Evolutionary conservation across 2,113 vertebrate genomes (phyloP).

Genomic region (Nematolebias whitei): DNA sequence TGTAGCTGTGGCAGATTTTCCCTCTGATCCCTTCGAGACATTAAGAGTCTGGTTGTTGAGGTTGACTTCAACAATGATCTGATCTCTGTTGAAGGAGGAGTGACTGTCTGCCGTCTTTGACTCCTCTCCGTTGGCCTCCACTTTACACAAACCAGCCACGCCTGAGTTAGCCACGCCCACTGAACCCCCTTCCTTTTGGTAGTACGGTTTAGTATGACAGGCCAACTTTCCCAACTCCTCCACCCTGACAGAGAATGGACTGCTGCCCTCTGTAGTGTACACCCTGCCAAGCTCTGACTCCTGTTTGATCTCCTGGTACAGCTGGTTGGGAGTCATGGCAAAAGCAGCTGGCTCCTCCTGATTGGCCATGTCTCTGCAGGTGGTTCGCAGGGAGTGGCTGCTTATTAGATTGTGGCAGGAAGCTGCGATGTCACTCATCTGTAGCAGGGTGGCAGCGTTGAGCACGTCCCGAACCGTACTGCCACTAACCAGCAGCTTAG

Average conservation of each 20-base stretch:
- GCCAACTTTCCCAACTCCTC: slow-evolving; percentile 76
- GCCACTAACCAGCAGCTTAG: slow-evolving; percentile 91
- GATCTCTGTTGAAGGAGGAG: slow-evolving; percentile 85
- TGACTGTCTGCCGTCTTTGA: slow-evolving; percentile 78
- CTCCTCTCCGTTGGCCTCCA: slow-evolving; percentile 78
- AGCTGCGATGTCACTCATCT: slow-evolving; percentile 91
- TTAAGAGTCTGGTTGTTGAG: slow-evolving; percentile 98
- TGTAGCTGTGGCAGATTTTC: slow-evolving; percentile 69
- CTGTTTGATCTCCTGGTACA: slow-evolving; percentile 92
- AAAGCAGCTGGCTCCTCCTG: slow-evolving; percentile 55
- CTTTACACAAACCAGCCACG: slow-evolving; percentile 79
- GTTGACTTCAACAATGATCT: slow-evolving; percentile 98
- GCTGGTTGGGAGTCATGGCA: slow-evolving; percentile 65
- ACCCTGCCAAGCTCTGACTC: slow-evolving; percentile 88
- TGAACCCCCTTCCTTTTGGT: slow-evolving; percentile 85
- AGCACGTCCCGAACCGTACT: slow-evolving; percentile 90
- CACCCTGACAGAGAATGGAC: slow-evolving; percentile 86
- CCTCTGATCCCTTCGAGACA: slow-evolving; percentile 90
- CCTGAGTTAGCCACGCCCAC: not conserved
- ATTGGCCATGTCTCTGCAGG: slow-evolving; percentile 79
- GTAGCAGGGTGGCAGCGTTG: slow-evolving; percentile 88
- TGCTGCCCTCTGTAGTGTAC: slow-evolving; percentile 86
- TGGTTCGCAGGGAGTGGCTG: slow-evolving; percentile 85
- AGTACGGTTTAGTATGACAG: slow-evolving; percentile 83
- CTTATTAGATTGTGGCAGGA: slow-evolving; percentile 92